Evolutionary conservation across 2,113 vertebrate species (phyloP).

Genomic region (Pampusana beccarii): DNA sequence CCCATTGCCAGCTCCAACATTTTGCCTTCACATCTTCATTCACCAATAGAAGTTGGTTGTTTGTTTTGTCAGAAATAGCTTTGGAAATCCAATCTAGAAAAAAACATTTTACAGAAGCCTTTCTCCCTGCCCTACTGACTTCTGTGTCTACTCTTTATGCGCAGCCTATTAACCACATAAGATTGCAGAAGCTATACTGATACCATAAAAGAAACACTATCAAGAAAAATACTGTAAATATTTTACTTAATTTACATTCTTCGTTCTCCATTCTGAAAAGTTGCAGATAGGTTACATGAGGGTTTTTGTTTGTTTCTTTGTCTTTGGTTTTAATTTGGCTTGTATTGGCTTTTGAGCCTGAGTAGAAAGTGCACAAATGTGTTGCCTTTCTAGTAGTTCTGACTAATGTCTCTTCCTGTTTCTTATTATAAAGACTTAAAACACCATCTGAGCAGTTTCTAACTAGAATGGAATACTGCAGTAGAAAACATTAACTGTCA

Average conservation of each 20-base stretch:
- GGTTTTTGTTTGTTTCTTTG: not conserved
- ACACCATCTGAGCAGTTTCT: not conserved
- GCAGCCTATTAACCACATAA: not conserved
- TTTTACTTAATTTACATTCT: not conserved
- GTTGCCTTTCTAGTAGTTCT: not conserved
- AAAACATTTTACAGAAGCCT: conserved; percentile 1
- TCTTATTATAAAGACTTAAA: not conserved
- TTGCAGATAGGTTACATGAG: not conserved
- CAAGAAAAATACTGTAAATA: not conserved
- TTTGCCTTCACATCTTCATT: conserved; percentile 1
- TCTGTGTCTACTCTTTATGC: not conserved
- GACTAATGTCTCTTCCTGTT: not conserved
- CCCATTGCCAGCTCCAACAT: not conserved
- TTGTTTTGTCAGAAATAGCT: conserved; percentile 40
- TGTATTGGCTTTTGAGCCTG: not conserved
- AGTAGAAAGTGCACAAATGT: not conserved
- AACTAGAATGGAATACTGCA: not conserved
- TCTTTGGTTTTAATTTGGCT: not conserved
- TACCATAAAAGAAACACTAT: not conserved
- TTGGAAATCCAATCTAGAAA: conserved; percentile 1
- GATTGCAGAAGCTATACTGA: not conserved
- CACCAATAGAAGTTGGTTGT: not conserved
- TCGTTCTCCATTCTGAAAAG: not conserved
- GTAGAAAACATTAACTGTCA: not conserved
- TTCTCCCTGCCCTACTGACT: conserved; percentile 14